Evolutionary conservation across 2,797 vertebrate genomes (phyloP).

Genomic region (Neopelma chrysocephalum): DNA sequence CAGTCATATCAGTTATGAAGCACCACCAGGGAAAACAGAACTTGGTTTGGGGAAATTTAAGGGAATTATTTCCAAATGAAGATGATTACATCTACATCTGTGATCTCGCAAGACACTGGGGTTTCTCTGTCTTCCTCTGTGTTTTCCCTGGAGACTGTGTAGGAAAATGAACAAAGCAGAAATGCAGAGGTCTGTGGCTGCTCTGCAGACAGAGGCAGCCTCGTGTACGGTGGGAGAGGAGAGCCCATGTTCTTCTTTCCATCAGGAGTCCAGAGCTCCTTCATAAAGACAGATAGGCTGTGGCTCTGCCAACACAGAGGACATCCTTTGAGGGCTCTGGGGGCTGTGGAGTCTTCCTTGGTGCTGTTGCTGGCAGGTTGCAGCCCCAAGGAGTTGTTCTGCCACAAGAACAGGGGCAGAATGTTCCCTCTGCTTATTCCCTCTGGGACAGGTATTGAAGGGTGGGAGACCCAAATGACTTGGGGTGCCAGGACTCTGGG

Average conservation of each 20-base stretch:
- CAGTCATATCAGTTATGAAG: background rate
- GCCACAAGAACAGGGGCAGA: background rate
- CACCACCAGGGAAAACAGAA: background rate
- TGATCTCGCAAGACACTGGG: background rate
- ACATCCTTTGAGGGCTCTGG: background rate
- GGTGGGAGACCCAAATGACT: accelerated
- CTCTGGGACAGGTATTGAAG: accelerated
- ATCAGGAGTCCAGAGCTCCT: background rate
- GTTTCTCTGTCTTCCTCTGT: constrained; percentile 12
- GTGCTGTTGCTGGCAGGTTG: background rate
- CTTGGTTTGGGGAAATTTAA: background rate
- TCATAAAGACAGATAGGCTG: accelerated
- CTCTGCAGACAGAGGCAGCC: background rate
- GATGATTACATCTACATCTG: background rate
- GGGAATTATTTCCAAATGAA: background rate
- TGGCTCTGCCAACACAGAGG: background rate
- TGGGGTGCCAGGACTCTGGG: accelerated
- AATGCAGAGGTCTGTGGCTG: background rate
- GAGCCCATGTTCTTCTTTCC: background rate
- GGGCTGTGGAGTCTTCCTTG: background rate
- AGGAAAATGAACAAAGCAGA: constrained; percentile 14
- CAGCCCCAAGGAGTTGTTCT: background rate
- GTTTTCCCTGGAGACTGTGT: background rate
- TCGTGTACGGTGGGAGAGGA: background rate
- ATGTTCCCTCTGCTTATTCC: background rate